Evolutionary conservation across 2,888 invertebrate genomes (phyloP).

Genomic region (Panzeria rudis): DNA sequence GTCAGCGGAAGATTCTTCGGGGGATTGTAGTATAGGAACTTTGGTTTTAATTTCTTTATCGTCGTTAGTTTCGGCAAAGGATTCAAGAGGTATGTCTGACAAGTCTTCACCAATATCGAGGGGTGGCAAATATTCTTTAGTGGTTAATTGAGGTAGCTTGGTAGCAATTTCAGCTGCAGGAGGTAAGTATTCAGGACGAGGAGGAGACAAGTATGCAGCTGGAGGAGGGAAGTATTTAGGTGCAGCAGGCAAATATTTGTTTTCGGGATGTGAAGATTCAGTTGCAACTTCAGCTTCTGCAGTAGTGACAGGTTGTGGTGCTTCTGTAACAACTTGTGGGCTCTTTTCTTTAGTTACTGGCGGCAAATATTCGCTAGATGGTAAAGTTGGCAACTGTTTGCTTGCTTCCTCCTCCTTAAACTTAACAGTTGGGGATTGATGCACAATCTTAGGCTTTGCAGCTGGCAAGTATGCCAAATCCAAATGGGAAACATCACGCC

Average conservation of each 20-base stretch:
- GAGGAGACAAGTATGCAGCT: neutral
- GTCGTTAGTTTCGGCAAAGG: neutral
- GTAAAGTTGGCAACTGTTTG: conserved; percentile 36
- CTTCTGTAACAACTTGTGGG: conserved; percentile 62
- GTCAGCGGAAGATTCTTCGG: neutral
- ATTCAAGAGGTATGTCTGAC: conserved; percentile 71
- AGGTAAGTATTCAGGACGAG: conserved; percentile 76
- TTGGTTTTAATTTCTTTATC: neutral
- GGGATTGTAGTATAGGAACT: neutral
- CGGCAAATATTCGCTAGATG: conserved; percentile 50
- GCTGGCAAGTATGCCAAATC: conserved; percentile 73
- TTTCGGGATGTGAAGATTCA: neutral
- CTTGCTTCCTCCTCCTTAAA: conserved; percentile 67
- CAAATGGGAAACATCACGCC: conserved; percentile 80
- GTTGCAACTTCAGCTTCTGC: conserved; percentile 14
- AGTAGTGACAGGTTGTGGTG: neutral
- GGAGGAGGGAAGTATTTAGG: neutral
- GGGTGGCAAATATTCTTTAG: conserved; percentile 27
- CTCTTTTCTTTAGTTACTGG: conserved; percentile 17
- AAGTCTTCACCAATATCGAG: conserved; percentile 19
- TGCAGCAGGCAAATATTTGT: neutral
- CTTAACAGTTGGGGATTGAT: no score
- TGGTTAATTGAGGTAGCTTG: conserved; percentile 37
- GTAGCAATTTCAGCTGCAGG: conserved; percentile 68
- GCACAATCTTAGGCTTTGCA: no score